Percentiles rank a stretch among this genome's conserved stretches.
Evolutionary conservation across 2,797 vertebrate species (phyloP).

Genomic region (Platyrinchus mystaceus): DNA sequence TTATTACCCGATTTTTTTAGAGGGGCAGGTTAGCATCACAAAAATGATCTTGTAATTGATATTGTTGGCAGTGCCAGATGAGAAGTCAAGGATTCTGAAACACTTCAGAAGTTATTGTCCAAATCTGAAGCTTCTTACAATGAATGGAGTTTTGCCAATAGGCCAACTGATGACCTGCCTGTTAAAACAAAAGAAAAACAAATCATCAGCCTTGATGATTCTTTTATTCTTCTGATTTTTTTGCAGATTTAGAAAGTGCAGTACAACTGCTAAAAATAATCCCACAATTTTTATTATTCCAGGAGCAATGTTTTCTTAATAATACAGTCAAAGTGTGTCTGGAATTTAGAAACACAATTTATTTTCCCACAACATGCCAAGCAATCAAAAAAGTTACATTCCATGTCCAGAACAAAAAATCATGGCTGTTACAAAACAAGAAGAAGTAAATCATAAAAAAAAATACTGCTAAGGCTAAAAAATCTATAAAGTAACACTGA

Average conservation of each 20-base stretch:
- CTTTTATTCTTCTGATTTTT: constrained; percentile 1
- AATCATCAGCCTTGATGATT: background rate
- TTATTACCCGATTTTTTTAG: background rate
- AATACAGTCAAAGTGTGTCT: constrained; percentile 18
- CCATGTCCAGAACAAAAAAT: constrained; percentile 10
- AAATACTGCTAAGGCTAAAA: constrained; percentile 14
- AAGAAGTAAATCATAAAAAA: constrained; percentile 1
- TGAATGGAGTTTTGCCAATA: constrained; percentile 18
- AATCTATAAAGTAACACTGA: constrained; percentile 49
- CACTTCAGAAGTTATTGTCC: background rate
- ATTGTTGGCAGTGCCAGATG: background rate
- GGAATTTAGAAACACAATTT: constrained; percentile 21
- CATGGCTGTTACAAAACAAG: background rate
- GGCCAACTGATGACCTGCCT: background rate
- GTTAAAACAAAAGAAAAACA: constrained; percentile 30
- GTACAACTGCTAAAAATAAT: constrained; percentile 36
- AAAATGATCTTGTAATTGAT: background rate
- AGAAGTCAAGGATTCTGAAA: background rate
- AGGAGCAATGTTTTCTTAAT: constrained; percentile 47
- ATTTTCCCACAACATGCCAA: background rate
- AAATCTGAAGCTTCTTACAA: background rate
- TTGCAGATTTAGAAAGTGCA: constrained; percentile 16
- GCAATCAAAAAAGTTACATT: background rate
- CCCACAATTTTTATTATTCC: constrained; percentile 48
- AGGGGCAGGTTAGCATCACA: background rate